Percentiles rank a stretch among this genome's conserved stretches.
phyloP scores from a whole-genome alignment of 2,797 vertebrate species.

The Oryzias sinensis region DNA sequence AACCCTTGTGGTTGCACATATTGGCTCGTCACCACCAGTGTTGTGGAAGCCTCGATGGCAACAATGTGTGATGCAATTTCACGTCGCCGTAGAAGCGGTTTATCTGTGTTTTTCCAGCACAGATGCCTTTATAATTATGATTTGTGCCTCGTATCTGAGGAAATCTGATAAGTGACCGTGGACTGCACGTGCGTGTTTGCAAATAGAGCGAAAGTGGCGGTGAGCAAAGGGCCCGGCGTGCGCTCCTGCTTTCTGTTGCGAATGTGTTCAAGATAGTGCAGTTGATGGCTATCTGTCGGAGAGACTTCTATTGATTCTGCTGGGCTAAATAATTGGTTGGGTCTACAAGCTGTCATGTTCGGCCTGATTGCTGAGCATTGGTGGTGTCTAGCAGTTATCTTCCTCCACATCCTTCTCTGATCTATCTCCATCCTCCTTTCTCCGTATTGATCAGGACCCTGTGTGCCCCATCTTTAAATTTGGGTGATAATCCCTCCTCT shows the following conservation, averaged over 20 bases:
- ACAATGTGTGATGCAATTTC: conserved; percentile 8
- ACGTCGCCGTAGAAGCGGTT: conserved; percentile 3
- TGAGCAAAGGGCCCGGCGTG: conserved; percentile 44
- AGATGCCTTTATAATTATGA: conserved; percentile 31
- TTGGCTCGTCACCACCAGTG: conserved; percentile 29
- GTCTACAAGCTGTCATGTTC: conserved; percentile 82
- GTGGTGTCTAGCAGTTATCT: conserved; percentile 74
- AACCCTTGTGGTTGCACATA: conserved; percentile 50
- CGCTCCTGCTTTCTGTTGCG: conserved; percentile 56
- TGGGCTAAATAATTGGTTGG: conserved; percentile 78
- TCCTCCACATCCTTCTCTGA: conserved; percentile 70
- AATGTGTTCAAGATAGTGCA: conserved; percentile 64
- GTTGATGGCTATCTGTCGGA: conserved; percentile 74
- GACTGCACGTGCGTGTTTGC: conserved; percentile 18
- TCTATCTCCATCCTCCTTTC: conserved; percentile 67
- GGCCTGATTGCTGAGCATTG: conserved; percentile 75
- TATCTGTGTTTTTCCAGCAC: conserved; percentile 6
- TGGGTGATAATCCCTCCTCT: conserved; percentile 62
- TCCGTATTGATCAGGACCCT: conserved; percentile 67
- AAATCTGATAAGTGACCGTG: conserved; percentile 37
- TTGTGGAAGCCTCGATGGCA: neutral
- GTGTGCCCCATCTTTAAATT: conserved; percentile 66
- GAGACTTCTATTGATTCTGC: conserved; percentile 79
- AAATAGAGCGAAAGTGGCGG: conserved; percentile 47
- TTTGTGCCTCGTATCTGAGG: conserved; percentile 38